Base-by-base conservation (phyloP, 1,140 invertebrate species). In the Acromyrmex echinatior region DNA sequence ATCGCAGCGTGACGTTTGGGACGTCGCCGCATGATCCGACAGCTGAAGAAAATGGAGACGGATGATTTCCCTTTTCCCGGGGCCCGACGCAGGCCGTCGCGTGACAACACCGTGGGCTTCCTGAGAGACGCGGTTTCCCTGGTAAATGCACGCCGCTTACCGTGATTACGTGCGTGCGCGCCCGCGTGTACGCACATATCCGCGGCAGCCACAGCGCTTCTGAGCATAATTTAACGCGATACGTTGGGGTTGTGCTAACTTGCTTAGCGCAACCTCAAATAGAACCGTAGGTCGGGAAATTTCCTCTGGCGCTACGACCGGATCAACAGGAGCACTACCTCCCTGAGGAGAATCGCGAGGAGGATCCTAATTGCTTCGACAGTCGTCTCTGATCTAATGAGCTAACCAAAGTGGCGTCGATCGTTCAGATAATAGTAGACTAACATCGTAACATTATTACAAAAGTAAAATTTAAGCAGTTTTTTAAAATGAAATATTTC, bases 171-270 rank as follows among this genome's bases (percentile, higher is more conserved):
- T 86, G 88, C 70, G 78, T 76, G 35, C 53, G 79, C 45, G 84
- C 80, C 66, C 66, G 49, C 80, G 65, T 66, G 63, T 85, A 88
- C 88, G 74, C 68, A 74, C 65, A 45, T 86, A 77, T 66, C 66
- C 89, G 56, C 62, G 86, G 74, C 85, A 60, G 82, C 79, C 88
- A 53, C 92, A 89, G 92, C 91, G 91, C 91, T 92, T 93, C 92
- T 93, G 91, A 95, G 94, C 94, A 95, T 95, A 95, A 95, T 95
- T 95, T 95, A 95, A 95, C 94, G 93, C 92, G 95, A 95, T 95
- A 95, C 94, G 93, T 92, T 93, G 93, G 94, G 94, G 95, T 95
- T 93, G 93, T 95, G 94, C 94, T 95, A 95, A 95, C 94, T 95
- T 95, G 94, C 93, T 95, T 95, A 95, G 93, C 93, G 92, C 91